These are phyloP conservation scores for Threskiornis aethiopicus DNA, from an alignment of 2,797 vertebrate genomes.

Conservation along the genomic window DNA sequence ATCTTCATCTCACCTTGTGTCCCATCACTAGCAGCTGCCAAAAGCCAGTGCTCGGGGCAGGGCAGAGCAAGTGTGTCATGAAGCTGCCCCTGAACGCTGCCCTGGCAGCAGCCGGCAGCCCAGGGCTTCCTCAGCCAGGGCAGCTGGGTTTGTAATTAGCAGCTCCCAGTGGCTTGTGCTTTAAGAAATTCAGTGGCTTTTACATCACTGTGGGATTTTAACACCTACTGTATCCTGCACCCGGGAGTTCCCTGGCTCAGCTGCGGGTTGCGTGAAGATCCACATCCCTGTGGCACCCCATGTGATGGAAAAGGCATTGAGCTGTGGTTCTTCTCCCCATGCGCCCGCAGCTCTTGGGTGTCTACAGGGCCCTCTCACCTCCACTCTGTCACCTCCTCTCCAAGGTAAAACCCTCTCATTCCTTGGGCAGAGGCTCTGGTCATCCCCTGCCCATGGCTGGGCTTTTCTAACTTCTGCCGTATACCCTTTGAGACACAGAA, in stretches of 20 bases:
- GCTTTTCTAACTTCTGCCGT: neutral
- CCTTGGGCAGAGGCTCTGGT: neutral
- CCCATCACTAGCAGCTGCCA: neutral
- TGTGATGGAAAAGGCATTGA: neutral
- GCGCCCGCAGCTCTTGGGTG: rapidly evolving
- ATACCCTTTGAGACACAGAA: neutral
- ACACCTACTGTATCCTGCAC: rapidly evolving
- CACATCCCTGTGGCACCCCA: neutral
- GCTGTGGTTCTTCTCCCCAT: neutral
- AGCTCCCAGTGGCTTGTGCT: neutral
- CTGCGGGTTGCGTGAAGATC: neutral
- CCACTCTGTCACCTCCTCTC: neutral
- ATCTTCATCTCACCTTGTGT: neutral
- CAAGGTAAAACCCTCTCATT: neutral
- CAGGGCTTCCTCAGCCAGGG: neutral
- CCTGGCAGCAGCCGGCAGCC: neutral
- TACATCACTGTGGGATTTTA: neutral
- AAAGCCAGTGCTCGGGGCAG: neutral
- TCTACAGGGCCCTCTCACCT: neutral
- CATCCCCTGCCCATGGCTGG: rapidly evolving
- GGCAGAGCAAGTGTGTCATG: neutral
- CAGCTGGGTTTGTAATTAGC: neutral
- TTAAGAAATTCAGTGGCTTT: neutral
- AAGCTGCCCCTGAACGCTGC: rapidly evolving
- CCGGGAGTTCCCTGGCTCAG: neutral